Evolutionary conservation across 2,888 invertebrate genomes (phyloP), one percentile per base, ranked within the genome.

Genomic region (Mechanitis messenoides): DNA sequence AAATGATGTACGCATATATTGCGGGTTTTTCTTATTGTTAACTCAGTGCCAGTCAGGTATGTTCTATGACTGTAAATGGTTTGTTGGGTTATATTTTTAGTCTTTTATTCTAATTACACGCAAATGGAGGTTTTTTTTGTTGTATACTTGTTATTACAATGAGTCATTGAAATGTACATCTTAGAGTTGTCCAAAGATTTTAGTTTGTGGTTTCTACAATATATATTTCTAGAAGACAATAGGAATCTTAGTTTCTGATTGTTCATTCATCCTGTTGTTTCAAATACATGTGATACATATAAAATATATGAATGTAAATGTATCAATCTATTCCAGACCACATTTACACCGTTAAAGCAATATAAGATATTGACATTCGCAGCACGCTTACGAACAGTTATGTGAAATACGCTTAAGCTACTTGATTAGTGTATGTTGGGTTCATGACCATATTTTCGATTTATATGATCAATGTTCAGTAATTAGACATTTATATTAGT

Each of bases 11-110:
- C 50, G 50, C 50, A 50, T 50, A 31, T 71, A 63, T 75, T 71
- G 76, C 77, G 79, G 79, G 77, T 79, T 79, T 79, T 78, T 75
- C 77, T 74, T 68, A 72, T 63, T 72, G 74, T 75, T 74, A 73
- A 74, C 73, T 59, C 55, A 45, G 59, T 60, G 63, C 55, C 56
- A 47, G 59, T 62, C 62, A 62, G 57, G 47, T 53, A 45, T 53
- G 61, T 42, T 28, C 45, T 61, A 60, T 33, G 62, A 61, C 54
- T 65, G 55, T 50, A 53, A 64, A 63, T 57, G 38, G 56, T 47
- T 12, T 58, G 45, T 33, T n/a, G 28, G 33, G 45, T 62, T 47
- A 28, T 33, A 11, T 42, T 42, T 28, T 59, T 54, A 56, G 45
- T 35, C 47, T 55, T 46, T 59, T 38, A 28, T 56, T 12, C 2